Evolutionary conservation across 92 coral and sea anemone genomes (phyloP), one percentile per base, ranked within the genome.

Genomic region (Heteractis magnifica): DNA sequence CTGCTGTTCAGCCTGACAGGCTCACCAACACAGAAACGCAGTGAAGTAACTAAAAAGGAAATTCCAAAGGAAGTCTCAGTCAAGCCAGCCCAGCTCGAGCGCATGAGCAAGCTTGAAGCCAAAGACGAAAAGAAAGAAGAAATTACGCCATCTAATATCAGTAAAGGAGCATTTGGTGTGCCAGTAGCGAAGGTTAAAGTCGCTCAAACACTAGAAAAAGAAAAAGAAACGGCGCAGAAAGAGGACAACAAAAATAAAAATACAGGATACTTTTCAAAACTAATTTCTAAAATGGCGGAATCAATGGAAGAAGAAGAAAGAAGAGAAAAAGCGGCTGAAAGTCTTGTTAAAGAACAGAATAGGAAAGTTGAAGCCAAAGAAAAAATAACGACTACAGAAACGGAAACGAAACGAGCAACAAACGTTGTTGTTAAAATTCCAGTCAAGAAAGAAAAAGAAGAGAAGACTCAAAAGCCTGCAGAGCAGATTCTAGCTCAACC

Each of bases 271-370:
- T 77, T 84, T 65, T 71, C 87, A 60, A 84, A 65, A 49, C 76
- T 84, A 9, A 74, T 84, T 65, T 76, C 62, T 12, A 84, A 76
- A 60, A 51, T 82, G 73, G 86, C 86, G 12, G 79, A 75, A 65
- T 84, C 87, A 49, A 84, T 77, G 77, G 79, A 84, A 84, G 76
- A 76, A 50, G 62, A 84, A 52, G 81, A 84, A 62, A 84, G 49
- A 15, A 52, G 50, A 77, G 75, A 83, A 49, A 83, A 75, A 62
- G 79, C 65, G 52, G 51, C 76, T 48, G 56, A 81, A 49, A 26
- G 62, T 50, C 76, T 19, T 16, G 59, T 5, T 71, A 65, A 56
- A 10, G 51, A 84, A 76, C 76, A 72, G 81, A 83, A 83, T 8
- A 55, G 59, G 12, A 56, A 51, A 56, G 12, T 16, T 3, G 18